These are phyloP conservation scores for Sylvia borin DNA, from an alignment of 2,797 vertebrate species.

Conservation along the genomic window DNA sequence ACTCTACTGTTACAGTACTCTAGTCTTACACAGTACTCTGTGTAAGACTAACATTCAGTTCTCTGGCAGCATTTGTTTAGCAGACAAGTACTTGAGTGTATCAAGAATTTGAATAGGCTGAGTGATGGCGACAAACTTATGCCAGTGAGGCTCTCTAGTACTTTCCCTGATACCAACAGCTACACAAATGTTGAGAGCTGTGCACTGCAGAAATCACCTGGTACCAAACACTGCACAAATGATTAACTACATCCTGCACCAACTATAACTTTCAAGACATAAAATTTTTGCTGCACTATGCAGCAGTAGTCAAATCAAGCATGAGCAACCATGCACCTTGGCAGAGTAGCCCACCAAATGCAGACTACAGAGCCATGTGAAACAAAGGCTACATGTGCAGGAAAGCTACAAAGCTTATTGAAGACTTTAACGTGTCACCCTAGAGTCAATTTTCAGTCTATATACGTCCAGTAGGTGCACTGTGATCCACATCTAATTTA, in stretches of 20 bases:
- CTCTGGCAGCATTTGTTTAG: neutral
- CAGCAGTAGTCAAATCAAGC: neutral
- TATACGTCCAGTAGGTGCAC: fast-evolving
- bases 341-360: neutral
- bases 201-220: neutral
- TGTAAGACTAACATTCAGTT: neutral
- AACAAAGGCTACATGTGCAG: neutral
- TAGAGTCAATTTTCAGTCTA: neutral
- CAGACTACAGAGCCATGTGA: neutral
- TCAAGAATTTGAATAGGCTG: neutral
- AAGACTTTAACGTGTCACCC: neutral
- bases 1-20: neutral
- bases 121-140: neutral
- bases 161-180: neutral
- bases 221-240: neutral
- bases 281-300: neutral
- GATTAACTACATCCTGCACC: neutral
- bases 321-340: fast-evolving
- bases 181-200: neutral
- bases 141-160: neutral
- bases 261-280: neutral
- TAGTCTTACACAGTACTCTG: neutral
- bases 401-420: neutral
- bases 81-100: neutral
- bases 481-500: neutral